Evolutionary conservation across 64 coral and sea anemone genomes (phyloP), one percentile per base, ranked within the genome.

Genomic region (Montipora cactus): DNA sequence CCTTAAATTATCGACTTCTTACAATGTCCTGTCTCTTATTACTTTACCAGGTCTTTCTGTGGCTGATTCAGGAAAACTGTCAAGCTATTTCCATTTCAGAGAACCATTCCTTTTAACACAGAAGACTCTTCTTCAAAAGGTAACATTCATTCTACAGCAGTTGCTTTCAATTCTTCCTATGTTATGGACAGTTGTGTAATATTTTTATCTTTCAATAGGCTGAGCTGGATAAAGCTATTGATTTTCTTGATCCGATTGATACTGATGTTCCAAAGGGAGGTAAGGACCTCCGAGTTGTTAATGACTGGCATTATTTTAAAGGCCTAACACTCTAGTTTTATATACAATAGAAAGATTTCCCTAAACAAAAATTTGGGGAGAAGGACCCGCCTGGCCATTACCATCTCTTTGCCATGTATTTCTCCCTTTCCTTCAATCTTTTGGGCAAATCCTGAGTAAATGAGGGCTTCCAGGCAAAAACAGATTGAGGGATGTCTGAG

Each of bases 201-300:
- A 11, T 77, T 76, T 74, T 75, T 23, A 14, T 75, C 84, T 18
- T 74, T 92, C 55, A 74, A 44, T 79, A 98, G 94, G 94, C 97
- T 81, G 91, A 95, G 55, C 92, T 98, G 77, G 97, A 98, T 83
- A 98, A 98, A 79, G 94, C 97, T 88, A 87, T 98, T 79, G 97
- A 98, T 67, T 98, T 98, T 59, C 90, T 98, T 84, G 97, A 98
- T 79, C 97, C 97, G 4, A 94, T 98, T 92, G 97, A 96, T 85
- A 90, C 88, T 53, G 97, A 98, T 76, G 83, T 98, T 12, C 97
- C 97, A 84, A 98, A 94, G 94, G 97, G 97, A 94, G 97, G 96
- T 98, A 85, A 79, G 20, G 20, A n/a, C 28, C 47, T 19, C 20
- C 8, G 57, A 71, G 8, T 64, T 64, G 61, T 4, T 12, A 12